Conservation (phyloP, 2,113 vertebrate species). For the Hemichromis elongatus region DNA sequence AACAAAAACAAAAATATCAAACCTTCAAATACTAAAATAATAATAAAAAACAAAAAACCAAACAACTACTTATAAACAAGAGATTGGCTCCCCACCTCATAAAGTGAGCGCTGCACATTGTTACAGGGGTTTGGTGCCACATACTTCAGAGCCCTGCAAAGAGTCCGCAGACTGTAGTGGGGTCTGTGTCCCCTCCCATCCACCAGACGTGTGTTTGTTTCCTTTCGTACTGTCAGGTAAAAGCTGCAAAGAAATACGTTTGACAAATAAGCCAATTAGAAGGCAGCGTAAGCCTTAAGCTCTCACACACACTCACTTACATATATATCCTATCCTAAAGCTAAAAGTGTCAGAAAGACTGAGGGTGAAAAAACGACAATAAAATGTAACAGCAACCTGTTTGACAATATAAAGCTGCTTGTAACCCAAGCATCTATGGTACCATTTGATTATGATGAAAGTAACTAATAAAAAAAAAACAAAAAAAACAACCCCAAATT, state of each 20-base stretch:
- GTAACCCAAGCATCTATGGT: not conserved
- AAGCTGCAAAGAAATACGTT: conserved; percentile 73
- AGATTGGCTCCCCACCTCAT: conserved; percentile 78
- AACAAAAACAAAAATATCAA: not conserved
- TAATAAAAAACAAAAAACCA: not conserved
- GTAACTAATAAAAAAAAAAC: not conserved
- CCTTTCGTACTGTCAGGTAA: conserved; percentile 84
- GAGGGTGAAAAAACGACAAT: not conserved
- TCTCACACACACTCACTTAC: not conserved
- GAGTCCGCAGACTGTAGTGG: conserved; percentile 92
- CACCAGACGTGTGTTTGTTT: conserved; percentile 78
- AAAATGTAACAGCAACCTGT: not conserved
- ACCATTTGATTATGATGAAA: not conserved
- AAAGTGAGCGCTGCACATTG: conserved; percentile 87
- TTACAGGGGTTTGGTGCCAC: conserved; percentile 83
- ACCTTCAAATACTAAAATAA: not conserved
- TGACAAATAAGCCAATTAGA: not conserved
- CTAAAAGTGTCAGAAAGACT: not conserved
- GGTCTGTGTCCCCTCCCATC: conserved; percentile 91
- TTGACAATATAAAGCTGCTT: no score
- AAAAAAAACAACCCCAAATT: not conserved
- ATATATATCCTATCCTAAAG: not conserved
- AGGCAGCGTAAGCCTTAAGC: not conserved
- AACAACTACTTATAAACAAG: not conserved
- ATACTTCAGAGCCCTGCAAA: conserved; percentile 90